Evolutionary conservation across 2,888 invertebrate species (phyloP).

Genomic region (Drosophila pseudotalamancana): DNA sequence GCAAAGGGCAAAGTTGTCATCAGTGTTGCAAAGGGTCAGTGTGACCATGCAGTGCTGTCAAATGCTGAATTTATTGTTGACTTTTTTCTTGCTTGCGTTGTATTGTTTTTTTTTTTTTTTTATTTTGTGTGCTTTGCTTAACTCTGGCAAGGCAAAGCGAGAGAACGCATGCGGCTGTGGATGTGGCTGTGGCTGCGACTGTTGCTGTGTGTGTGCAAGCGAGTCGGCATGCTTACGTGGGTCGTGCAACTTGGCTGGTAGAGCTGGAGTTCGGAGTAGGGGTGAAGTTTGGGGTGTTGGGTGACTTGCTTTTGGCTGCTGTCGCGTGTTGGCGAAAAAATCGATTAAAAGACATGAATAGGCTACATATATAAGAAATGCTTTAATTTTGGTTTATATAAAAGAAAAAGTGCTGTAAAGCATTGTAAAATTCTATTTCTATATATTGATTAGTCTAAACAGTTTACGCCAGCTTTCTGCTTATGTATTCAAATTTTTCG

Average conservation of each 20-base stretch:
- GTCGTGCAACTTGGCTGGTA: constrained; percentile 1
- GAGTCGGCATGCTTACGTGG: constrained; percentile 19
- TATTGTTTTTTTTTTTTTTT: constrained; percentile 19
- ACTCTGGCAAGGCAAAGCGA: constrained; percentile 14
- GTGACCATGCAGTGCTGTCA: constrained; percentile 18
- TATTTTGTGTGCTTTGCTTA: constrained; percentile 18
- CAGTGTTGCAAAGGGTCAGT: constrained; percentile 31
- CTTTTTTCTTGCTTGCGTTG: constrained; percentile 21
- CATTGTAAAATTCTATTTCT: too few relatives aligned
- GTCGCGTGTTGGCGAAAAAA: constrained; percentile 56
- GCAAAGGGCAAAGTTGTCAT: constrained; percentile 14
- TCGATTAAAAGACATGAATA: constrained; percentile 56
- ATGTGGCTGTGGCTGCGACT: background rate
- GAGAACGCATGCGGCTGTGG: background rate
- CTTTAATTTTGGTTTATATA: constrained; percentile 32
- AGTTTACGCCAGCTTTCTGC: constrained; percentile 33
- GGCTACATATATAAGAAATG: constrained; percentile 4
- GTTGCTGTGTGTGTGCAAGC: constrained; percentile 16
- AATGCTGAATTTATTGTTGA: constrained; percentile 26
- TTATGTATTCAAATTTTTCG: constrained; percentile 74
- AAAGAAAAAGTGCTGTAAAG: constrained; percentile 34
- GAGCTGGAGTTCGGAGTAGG: background rate
- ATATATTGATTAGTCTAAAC: constrained; percentile 71
- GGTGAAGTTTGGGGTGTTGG: background rate
- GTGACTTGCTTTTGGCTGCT: constrained; percentile 29